A percentile compares a stretch with the other conserved stretches of the same genome.
Conservation (phyloP, 2,113 vertebrate species). For the Lamprologus tigripictilis region DNA sequence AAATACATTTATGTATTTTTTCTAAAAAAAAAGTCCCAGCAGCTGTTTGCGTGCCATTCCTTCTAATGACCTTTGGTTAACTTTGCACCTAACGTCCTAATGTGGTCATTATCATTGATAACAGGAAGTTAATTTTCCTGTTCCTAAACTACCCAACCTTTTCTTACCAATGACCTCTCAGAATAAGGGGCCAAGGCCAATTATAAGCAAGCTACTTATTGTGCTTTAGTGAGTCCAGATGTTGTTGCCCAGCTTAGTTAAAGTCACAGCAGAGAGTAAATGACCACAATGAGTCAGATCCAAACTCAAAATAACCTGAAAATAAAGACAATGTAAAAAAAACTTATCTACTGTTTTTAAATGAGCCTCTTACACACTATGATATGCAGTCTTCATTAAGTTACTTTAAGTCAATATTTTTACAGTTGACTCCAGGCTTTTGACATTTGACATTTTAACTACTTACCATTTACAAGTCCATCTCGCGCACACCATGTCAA, state of each 20-base stretch:
- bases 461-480: background rate
- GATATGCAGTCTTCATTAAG: background rate
- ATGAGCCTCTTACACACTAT: background rate
- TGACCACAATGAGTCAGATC: background rate
- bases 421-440: background rate
- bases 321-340: background rate
- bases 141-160: conserved; percentile 61
- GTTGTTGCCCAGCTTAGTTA: conserved; percentile 28
- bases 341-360: background rate
- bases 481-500: background rate
- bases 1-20: background rate
- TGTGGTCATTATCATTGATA: conserved; percentile 64
- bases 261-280: conserved; percentile 1
- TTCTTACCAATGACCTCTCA: conserved; percentile 60
- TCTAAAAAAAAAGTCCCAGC: background rate
- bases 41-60: conserved; percentile 8
- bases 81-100: conserved; percentile 62
- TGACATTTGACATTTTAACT: background rate
- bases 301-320: background rate
- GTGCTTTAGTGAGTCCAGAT: conserved; percentile 63
- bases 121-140: conserved; percentile 74
- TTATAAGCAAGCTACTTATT: conserved; percentile 64
- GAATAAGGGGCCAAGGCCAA: conserved; percentile 62
- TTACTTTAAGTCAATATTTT: background rate
- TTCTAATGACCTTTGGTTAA: conserved; percentile 52